Evolutionary conservation across 2,888 invertebrate species (phyloP), one percentile per base, ranked within the genome.

Genomic region (Strigamia maritima): DNA sequence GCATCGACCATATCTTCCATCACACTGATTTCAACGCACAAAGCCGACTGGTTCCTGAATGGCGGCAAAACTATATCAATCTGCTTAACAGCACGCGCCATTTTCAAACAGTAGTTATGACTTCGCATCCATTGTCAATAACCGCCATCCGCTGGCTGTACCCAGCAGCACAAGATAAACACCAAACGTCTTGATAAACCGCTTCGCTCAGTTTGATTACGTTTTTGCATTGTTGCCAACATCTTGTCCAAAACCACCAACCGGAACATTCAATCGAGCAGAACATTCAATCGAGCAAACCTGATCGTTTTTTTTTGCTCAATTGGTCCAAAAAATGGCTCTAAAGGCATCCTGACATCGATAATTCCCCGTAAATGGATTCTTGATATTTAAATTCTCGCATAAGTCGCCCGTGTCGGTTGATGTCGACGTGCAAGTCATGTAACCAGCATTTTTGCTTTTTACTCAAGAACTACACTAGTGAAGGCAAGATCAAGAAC

Each of bases 161-260:
- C 16, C 77, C 77, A 6, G 14, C 49, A 19, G 77, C 49, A 77
- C 77, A 77, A 28, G 26, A 49, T 4, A 49, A 26, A 24, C 77
- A 77, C 77, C 77, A 77, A 77, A 14, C 44, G 10, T 22, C 26
- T 3, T 35, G 7, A 26, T 77, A 77, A 7, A 6, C 8, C 6
- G 38, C 16, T 76, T 76, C 19, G 38, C 38, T 38, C 8, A 7
- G 8, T 10, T 31, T 8, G 38, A 19, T n/a, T n/a, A n/a, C n/a
- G n/a, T n/a, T n/a, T n/a, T n/a, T n/a, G n/a, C n/a, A n/a, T n/a
- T n/a, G n/a, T n/a, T 6, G 6, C 26, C 28, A n/a, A 14, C 75
- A 75, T 75, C 22, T 75, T 22, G 6, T 75, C 75, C 75, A 75
- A 7, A 75, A 28, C 75, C 75, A 75, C 26, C 26, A 6, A 4